A percentile compares a stretch with the other conserved stretches of the same genome.
Evolutionary conservation across 2,797 vertebrate species (phyloP).

Genomic region (Trichosurus vulpecula): DNA sequence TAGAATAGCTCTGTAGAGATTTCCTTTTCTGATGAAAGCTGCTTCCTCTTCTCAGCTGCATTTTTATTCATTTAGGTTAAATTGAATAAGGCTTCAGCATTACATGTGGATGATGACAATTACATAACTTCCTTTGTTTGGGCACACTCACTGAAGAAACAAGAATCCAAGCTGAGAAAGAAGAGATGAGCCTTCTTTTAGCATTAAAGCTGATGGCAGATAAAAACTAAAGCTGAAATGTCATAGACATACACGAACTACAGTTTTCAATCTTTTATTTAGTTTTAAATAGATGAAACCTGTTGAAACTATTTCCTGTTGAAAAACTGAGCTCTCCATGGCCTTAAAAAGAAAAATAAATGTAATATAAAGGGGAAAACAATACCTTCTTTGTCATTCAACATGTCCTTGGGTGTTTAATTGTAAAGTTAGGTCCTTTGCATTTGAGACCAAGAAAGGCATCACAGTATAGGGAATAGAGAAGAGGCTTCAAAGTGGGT

Average conservation of each 20-base stretch:
- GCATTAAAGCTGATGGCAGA: background rate
- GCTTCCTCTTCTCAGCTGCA: slow-evolving; percentile 32
- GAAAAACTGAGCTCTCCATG: slow-evolving; percentile 22
- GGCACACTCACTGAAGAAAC: background rate
- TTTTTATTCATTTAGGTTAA: slow-evolving; percentile 44
- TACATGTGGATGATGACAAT: slow-evolving; percentile 48
- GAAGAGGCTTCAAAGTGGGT: background rate
- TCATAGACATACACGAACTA: background rate
- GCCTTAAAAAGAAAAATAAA: slow-evolving; percentile 64
- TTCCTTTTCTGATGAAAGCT: slow-evolving; percentile 2
- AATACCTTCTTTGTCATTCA: slow-evolving; percentile 49
- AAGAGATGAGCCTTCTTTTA: background rate
- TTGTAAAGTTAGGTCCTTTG: slow-evolving; percentile 2
- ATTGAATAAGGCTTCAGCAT: slow-evolving; percentile 51
- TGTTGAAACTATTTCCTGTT: background rate
- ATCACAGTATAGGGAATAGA: background rate
- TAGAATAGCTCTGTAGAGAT: slow-evolving; percentile 6
- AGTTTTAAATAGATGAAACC: background rate
- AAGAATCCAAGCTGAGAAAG: background rate
- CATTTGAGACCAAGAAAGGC: background rate
- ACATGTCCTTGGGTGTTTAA: slow-evolving; percentile 4
- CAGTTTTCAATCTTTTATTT: slow-evolving; percentile 1
- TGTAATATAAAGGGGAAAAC: background rate
- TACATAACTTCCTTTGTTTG: slow-evolving; percentile 17
- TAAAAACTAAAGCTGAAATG: slow-evolving; percentile 1